These are phyloP conservation scores for Dryomyza anilis DNA, from an alignment of 2,888 invertebrate species.

Conservation along the genomic window DNA sequence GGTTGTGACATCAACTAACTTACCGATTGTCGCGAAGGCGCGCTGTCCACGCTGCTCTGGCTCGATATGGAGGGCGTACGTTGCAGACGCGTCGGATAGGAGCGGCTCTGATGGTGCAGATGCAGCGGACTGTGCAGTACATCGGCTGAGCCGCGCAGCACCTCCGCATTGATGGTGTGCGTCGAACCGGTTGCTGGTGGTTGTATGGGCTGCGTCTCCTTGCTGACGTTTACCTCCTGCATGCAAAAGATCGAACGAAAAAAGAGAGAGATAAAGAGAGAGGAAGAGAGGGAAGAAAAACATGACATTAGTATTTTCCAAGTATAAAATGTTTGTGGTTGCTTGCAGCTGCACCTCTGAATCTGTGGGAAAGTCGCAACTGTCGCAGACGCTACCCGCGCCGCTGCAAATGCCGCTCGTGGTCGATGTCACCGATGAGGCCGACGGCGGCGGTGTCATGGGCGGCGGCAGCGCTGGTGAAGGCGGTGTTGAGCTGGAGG, in stretches of 20 bases:
- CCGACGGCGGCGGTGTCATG: slow-evolving; percentile 59
- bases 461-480: slow-evolving; percentile 40
- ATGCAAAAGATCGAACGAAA: slow-evolving; percentile 17
- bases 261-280: not conserved
- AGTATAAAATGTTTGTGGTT: no score
- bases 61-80: slow-evolving; percentile 82
- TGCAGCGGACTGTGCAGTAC: slow-evolving; percentile 64
- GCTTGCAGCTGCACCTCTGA: slow-evolving; percentile 59
- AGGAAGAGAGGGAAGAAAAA: not conserved
- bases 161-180: slow-evolving; percentile 52
- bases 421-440: slow-evolving; percentile 58
- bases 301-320: no score
- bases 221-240: slow-evolving; percentile 71
- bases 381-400: slow-evolving; percentile 56
- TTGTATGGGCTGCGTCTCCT: slow-evolving; percentile 69
- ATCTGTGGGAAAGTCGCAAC: slow-evolving; percentile 59
- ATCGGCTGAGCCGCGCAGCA: slow-evolving; percentile 62
- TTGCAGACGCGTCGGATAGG: slow-evolving; percentile 72
- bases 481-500: slow-evolving; percentile 38
- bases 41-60: slow-evolving; percentile 81
- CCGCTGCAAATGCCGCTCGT: slow-evolving; percentile 58
- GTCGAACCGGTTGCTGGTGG: slow-evolving; percentile 63
- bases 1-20: slow-evolving; percentile 32
- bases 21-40: slow-evolving; percentile 67
- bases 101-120: slow-evolving; percentile 73